phyloP scores from a whole-genome alignment of 2,888 invertebrate genomes.

The Masnerella sp. region DNA sequence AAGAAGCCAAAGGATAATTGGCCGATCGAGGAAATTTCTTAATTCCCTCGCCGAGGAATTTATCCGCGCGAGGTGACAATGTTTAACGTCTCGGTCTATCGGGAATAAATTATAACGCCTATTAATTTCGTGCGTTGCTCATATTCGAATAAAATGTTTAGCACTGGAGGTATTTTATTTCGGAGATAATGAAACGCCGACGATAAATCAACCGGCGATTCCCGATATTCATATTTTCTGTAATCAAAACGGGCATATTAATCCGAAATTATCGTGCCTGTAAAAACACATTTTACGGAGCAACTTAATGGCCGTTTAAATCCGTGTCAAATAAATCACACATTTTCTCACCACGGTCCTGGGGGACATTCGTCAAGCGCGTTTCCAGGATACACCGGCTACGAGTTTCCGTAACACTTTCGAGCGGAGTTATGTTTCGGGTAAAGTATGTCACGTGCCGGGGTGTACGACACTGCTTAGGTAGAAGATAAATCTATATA shows the following conservation, averaged over 20 bases:
- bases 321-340: slow-evolving; percentile 44
- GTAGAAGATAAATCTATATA: no score
- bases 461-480: no score
- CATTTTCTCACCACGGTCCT: slow-evolving; percentile 25
- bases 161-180: slow-evolving; percentile 25
- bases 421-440: slow-evolving; percentile 1
- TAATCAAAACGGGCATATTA: slow-evolving; percentile 20
- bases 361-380: no score
- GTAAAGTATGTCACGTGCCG: no score
- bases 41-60: slow-evolving; percentile 19
- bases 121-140: slow-evolving; percentile 24
- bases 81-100: slow-evolving; percentile 25
- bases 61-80: slow-evolving; percentile 41
- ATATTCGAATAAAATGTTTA: slow-evolving; percentile 15
- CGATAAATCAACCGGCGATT: slow-evolving; percentile 28
- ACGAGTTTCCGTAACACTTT: slow-evolving; percentile 18
- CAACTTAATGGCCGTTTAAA: slow-evolving; percentile 26
- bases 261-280: slow-evolving; percentile 21
- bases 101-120: slow-evolving; percentile 28
- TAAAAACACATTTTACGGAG: slow-evolving; percentile 23
- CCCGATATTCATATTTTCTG: slow-evolving; percentile 17
- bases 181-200: slow-evolving; percentile 30
- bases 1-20: slow-evolving; percentile 21
- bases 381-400: slow-evolving; percentile 15
- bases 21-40: slow-evolving; percentile 19